Evolutionary conservation across 1,140 invertebrate species (phyloP).

Genomic region (Proctacanthus coquilletti): DNA sequence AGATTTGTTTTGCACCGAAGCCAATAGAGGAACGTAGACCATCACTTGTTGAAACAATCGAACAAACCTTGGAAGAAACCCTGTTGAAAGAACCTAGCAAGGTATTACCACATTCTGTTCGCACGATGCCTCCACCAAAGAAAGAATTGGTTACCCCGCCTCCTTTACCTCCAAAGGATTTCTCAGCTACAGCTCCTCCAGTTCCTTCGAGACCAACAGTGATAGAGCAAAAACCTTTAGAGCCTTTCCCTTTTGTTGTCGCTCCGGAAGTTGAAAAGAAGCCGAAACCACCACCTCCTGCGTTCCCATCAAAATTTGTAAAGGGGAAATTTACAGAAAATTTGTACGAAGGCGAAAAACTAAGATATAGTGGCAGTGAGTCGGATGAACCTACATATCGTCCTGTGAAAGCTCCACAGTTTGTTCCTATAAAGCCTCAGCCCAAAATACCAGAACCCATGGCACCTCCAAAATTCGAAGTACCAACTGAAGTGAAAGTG

Average conservation of each 20-base stretch:
- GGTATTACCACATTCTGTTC: conserved; percentile 35
- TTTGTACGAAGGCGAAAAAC: conserved; percentile 60
- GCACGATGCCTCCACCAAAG: conserved; percentile 31
- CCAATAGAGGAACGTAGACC: conserved; percentile 26
- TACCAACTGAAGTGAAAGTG: neutral
- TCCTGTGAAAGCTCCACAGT: conserved; percentile 35
- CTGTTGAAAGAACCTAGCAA: conserved; percentile 35
- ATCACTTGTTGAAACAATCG: conserved; percentile 40
- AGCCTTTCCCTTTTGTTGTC: conserved; percentile 6
- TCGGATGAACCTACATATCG: conserved; percentile 42
- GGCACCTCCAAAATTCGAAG: conserved; percentile 8
- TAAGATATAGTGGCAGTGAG: conserved; percentile 49
- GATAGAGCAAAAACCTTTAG: conserved; percentile 6
- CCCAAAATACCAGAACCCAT: conserved; percentile 15
- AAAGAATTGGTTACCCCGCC: neutral
- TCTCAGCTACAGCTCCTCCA: neutral
- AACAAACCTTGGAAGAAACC: conserved; percentile 39
- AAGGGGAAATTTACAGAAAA: conserved; percentile 44
- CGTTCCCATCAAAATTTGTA: conserved; percentile 43
- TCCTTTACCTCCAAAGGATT: conserved; percentile 10
- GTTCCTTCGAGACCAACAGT: too few relatives aligned
- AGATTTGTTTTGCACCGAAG: conserved; percentile 42
- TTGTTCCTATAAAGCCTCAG: too few relatives aligned
- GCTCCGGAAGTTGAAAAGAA: conserved; percentile 5
- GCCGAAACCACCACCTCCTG: conserved; percentile 32